These are phyloP conservation scores for Polylopha cassiicola DNA, from an alignment of 2,888 invertebrate species.

Conservation along the genomic window DNA sequence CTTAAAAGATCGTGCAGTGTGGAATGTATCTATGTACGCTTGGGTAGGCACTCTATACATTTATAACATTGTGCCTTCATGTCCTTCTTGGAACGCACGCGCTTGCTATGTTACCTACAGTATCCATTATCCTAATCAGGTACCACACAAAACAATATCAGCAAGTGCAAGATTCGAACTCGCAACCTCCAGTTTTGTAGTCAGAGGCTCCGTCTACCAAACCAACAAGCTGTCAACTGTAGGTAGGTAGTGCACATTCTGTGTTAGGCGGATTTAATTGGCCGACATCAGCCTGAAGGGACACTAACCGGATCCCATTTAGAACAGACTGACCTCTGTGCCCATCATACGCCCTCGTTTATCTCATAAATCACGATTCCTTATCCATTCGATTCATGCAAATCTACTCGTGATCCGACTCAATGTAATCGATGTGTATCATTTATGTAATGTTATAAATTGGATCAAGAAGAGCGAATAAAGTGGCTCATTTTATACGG, in stretches of 20 bases:
- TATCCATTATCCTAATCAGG: too few relatives aligned
- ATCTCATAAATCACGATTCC: slow-evolving; percentile 47
- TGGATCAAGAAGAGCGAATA: neutral
- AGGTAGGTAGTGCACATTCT: slow-evolving; percentile 8
- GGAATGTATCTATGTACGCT: too few relatives aligned
- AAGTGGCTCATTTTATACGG: slow-evolving; percentile 2
- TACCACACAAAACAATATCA: too few relatives aligned
- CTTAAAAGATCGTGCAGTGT: too few relatives aligned
- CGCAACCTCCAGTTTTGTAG: too few relatives aligned
- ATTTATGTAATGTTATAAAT: slow-evolving; percentile 16
- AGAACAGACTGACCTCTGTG: slow-evolving; percentile 50
- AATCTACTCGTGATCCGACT: slow-evolving; percentile 51
- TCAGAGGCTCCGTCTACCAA: too few relatives aligned
- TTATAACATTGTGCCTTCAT: too few relatives aligned
- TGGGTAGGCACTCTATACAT: too few relatives aligned
- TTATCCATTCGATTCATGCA: slow-evolving; percentile 41
- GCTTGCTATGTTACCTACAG: too few relatives aligned
- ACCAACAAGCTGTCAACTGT: too few relatives aligned
- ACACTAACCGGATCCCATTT: slow-evolving; percentile 48
- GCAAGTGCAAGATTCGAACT: too few relatives aligned
- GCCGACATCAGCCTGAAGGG: slow-evolving; percentile 19
- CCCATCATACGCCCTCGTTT: slow-evolving; percentile 45
- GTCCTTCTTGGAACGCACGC: too few relatives aligned
- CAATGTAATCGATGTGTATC: slow-evolving; percentile 29
- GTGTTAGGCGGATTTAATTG: slow-evolving; percentile 6